phyloP scores from a whole-genome alignment of 64 coral and sea anemone genomes.

The Montipora cactus region DNA sequence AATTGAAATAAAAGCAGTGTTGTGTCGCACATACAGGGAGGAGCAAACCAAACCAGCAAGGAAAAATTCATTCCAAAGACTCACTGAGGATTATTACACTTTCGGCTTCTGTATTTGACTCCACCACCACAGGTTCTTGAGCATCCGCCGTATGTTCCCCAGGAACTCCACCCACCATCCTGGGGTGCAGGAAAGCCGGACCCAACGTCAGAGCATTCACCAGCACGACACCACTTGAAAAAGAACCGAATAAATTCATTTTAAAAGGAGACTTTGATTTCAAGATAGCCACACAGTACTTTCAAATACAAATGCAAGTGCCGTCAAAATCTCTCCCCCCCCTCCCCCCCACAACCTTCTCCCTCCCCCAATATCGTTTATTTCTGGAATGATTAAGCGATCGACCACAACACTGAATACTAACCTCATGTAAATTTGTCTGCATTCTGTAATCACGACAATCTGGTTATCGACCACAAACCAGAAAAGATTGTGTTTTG shows the following conservation, averaged over 20 bases:
- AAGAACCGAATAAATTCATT: neutral
- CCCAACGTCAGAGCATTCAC: slow-evolving; percentile 38
- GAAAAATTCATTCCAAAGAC: neutral
- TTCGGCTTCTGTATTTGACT: slow-evolving; percentile 38
- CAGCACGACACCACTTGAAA: slow-evolving; percentile 30
- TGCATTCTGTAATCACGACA: too few relatives aligned
- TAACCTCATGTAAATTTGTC: too few relatives aligned
- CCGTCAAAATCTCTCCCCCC: too few relatives aligned
- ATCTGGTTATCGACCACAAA: too few relatives aligned
- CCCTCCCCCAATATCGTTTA: too few relatives aligned
- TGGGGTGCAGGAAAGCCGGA: slow-evolving; percentile 41
- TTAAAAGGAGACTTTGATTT: neutral
- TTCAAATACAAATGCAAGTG: too few relatives aligned
- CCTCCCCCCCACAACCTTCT: too few relatives aligned
- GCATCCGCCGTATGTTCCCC: slow-evolving; percentile 44
- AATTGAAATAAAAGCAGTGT: neutral
- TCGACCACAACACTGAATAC: too few relatives aligned
- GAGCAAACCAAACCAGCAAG: neutral
- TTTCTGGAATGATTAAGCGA: too few relatives aligned
- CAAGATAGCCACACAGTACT: too few relatives aligned
- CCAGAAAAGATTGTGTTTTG: too few relatives aligned
- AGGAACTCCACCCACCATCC: slow-evolving; percentile 56
- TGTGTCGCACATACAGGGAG: neutral
- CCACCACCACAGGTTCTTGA: slow-evolving; percentile 68
- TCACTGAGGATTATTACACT: slow-evolving; percentile 54